Evolutionary conservation across 2,113 vertebrate genomes (phyloP), one percentile per base, ranked within the genome.

Genomic region (Sinocyclocheilus anshuiensis): DNA sequence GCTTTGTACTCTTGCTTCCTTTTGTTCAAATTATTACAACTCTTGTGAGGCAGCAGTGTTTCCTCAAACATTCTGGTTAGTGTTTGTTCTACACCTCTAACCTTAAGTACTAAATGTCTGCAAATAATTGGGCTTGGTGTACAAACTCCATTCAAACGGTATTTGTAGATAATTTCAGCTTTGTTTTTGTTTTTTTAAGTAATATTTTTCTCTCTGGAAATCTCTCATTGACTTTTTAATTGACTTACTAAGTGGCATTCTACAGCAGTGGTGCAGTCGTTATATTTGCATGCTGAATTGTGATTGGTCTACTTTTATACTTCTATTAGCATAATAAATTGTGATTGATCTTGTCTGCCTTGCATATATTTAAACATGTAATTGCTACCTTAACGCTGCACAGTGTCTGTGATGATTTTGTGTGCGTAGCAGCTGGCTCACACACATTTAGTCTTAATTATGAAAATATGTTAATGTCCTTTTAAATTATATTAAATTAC

Each of bases 1-100:
- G 33, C 53, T 79, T 67, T 81, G 79, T 81, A 29, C 79, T 48
- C 22, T 67, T 63, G 33, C n/a, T 45, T 65, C 1, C n/a, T 81
- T 81, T 65, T 81, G 59, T 45, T 65, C 1, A 67, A 61, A 81
- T 24, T 65, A 81, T 81, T 67, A 48, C 53, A 79, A n/a, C 33
- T 55, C 53, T 80, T 29, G 6, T 18, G 9, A 7, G 10, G 55
- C 55, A 39, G 77, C 10, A 1, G 20, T 29, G 50, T 59, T 22
- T 20, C 22, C 22, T 81, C 4, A 20, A 12, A 65, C 24, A 67
- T 45, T 86, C 3, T 42, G 53, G 15, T 81, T 26, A 39, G 13
- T 33, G 77, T 57, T 42, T 45, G 57, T 80, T 36, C 74, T 48
- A 29, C 10, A 76, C 67, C 16, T 71, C 33, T 71, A 29, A 39